These are phyloP conservation scores for Cephus cinctus DNA, from an alignment of 1,140 invertebrate genomes.

Conservation along the genomic window DNA sequence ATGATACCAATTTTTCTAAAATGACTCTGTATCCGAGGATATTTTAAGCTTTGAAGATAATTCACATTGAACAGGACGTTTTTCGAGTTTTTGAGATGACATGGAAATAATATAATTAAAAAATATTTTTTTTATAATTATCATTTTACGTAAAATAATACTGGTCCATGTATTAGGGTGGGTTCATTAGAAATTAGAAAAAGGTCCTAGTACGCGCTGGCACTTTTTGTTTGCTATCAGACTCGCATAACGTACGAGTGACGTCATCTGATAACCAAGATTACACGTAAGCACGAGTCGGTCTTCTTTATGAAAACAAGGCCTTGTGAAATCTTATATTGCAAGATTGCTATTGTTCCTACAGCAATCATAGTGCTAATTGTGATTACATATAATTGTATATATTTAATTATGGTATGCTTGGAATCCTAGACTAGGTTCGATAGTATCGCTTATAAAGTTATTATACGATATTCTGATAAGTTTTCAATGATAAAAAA, in stretches of 20 bases:
- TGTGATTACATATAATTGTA: neutral
- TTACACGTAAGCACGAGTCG: neutral
- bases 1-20: no score
- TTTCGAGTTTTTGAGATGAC: no score
- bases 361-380: neutral
- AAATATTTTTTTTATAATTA: neutral
- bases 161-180: neutral
- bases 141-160: neutral
- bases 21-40: no score
- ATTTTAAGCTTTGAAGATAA: no score
- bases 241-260: neutral
- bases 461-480: no score
- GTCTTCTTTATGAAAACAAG: neutral
- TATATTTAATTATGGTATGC: neutral
- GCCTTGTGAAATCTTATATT: neutral
- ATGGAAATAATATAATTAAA: neutral
- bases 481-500: no score
- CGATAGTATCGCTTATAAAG: no score
- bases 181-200: neutral
- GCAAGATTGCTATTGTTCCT: neutral
- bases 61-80: no score
- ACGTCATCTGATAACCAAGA: constrained; percentile 4
- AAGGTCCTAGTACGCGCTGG: neutral
- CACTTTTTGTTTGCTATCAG: constrained; percentile 1
- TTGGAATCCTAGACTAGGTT: no score